phyloP scores from a whole-genome alignment of 2,888 invertebrate genomes.

The Synanthedon formicaeformis region DNA sequence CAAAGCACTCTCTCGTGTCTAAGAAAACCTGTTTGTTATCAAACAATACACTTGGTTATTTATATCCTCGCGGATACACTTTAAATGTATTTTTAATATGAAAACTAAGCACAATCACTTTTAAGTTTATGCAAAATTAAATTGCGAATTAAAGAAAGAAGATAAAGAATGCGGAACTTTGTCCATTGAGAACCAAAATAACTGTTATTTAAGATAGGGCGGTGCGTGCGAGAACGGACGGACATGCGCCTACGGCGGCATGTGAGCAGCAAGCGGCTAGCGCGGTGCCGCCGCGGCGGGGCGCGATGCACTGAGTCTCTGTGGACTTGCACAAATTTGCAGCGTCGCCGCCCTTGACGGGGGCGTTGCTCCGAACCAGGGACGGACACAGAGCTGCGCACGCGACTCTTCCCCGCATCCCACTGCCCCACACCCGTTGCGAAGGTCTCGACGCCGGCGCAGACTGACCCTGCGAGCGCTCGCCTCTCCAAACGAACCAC shows the following conservation, averaged over 20 bases:
- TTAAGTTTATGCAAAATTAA: slow-evolving; percentile 12
- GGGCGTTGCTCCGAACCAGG: slow-evolving; percentile 70
- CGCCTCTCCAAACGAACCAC: background rate
- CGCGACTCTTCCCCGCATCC: slow-evolving; percentile 60
- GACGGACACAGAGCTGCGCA: slow-evolving; percentile 62
- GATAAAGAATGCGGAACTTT: slow-evolving; percentile 61
- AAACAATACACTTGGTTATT: background rate
- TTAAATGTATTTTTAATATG: background rate
- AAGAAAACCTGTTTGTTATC: background rate
- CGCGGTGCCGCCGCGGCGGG: slow-evolving; percentile 68
- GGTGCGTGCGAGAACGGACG: slow-evolving; percentile 15
- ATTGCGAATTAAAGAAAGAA: slow-evolving; percentile 28
- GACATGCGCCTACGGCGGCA: slow-evolving; percentile 32
- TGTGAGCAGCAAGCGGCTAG: slow-evolving; percentile 34
- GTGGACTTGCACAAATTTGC: slow-evolving; percentile 69
- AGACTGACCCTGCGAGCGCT: slow-evolving; percentile 20
- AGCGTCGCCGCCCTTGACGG: slow-evolving; percentile 70
- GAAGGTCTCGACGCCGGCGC: slow-evolving; percentile 13
- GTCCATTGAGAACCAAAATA: slow-evolving; percentile 64
- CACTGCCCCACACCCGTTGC: slow-evolving; percentile 25
- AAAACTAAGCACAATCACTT: background rate
- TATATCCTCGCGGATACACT: too few relatives aligned
- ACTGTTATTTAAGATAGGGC: slow-evolving; percentile 62
- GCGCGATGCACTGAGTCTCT: slow-evolving; percentile 67
- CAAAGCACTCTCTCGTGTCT: background rate